phyloP scores from a whole-genome alignment of 2,113 vertebrate genomes.

The Cinclus cinclus region DNA sequence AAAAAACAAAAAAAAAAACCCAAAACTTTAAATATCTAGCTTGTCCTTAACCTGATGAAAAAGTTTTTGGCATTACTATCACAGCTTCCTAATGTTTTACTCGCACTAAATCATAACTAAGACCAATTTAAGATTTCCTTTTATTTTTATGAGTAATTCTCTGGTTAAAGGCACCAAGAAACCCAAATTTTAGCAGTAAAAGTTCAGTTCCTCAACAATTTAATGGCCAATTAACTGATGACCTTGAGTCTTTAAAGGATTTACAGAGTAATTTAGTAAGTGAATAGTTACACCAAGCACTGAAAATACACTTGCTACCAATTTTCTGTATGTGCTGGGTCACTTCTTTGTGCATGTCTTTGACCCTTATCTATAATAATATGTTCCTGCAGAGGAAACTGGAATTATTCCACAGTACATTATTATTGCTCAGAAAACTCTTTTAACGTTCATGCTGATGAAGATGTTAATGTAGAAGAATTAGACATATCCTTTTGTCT shows the following conservation, averaged over 20 bases:
- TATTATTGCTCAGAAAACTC: conserved; percentile 59
- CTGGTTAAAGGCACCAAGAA: neutral
- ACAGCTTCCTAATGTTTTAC: neutral
- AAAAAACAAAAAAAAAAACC: too few species aligned
- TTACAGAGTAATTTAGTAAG: conserved; percentile 43
- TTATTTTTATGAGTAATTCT: neutral
- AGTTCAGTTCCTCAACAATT: neutral
- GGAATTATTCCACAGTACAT: conserved; percentile 15
- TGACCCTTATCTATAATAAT: conserved; percentile 63
- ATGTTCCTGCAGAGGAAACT: conserved; percentile 53
- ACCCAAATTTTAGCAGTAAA: neutral
- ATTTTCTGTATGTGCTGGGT: conserved; percentile 29
- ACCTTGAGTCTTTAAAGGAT: neutral
- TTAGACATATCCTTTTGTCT: conserved; percentile 65
- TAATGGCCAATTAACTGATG: conserved; percentile 37
- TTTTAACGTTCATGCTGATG: conserved; percentile 64
- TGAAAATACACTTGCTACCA: conserved; percentile 33
- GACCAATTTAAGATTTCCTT: neutral
- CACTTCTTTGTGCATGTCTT: conserved; percentile 23
- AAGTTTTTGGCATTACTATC: neutral
- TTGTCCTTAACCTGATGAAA: neutral
- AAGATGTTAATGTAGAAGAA: conserved; percentile 61
- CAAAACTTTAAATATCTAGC: neutral
- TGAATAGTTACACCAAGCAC: neutral
- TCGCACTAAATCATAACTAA: neutral